Evolutionary conservation across 2,797 vertebrate species (phyloP), one percentile per base, ranked within the genome.

Genomic region (Sternarchorhynchus goeldii): DNA sequence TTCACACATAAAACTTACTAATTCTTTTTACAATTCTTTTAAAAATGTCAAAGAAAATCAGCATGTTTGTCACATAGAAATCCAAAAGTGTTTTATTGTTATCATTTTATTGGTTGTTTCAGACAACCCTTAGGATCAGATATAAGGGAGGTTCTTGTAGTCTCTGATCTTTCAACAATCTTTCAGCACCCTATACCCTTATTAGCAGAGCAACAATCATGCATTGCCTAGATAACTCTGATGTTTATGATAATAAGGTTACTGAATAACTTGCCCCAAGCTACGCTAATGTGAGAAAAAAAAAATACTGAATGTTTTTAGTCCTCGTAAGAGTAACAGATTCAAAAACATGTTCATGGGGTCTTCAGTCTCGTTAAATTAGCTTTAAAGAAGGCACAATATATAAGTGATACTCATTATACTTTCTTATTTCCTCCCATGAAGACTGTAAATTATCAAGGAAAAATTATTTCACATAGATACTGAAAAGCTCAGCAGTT

Each of bases 181-280:
- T 67, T 74, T 78, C 14, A 53, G 0, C 7, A 10, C 21, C 53
- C 50, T 69, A 34, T 62, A n/a, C 31, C 32, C 2, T 73, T 68
- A 64, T 58, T 60, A 73, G 72, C 75, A 76, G 76, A 75, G 76
- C 73, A 72, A 71, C 55, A 53, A 14, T 50, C 85, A 89, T 87
- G 87, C 75, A 81, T 73, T 65, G 68, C 80, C 78, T 78, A 79
- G 50, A 75, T 85, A 86, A 86, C 79, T 86, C 82, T 88, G 81
- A 88, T 85, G 86, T 78, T 73, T 86, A 90, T 87, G 88, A 63
- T 69, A 82, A 74, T 68, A 75, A 79, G 75, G 88, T 92, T 91
- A 92, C 80, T 90, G 76, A 89, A 62, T 90, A 87, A 90, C 89
- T 20, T 76, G 64, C 70, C 59, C 68, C 58, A 71, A 68, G 31